Evolutionary conservation across 2,797 vertebrate species (phyloP), one percentile per base, ranked within the genome.

Genomic region (Eulemur albifrons): DNA sequence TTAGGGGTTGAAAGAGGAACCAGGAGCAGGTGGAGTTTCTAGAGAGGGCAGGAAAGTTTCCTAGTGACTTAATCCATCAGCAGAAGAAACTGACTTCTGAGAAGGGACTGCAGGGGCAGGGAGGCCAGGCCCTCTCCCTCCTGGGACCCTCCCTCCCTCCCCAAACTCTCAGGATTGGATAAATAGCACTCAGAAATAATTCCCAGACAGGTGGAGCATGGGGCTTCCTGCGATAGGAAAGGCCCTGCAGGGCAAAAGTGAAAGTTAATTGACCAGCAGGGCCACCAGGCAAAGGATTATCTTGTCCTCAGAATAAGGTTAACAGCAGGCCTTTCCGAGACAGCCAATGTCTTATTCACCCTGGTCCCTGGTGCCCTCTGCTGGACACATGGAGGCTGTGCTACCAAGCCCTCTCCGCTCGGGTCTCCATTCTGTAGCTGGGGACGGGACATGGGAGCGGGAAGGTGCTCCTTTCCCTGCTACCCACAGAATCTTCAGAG

Each of bases 301-400:
- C 76, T 50, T 85, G 82, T 77, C 54, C 86, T 95, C 70, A 72
- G 73, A 75, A 43, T 20, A 35, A 69, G 52, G 69, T 61, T 69
- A 77, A 82, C 0, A 2, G 15, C 7, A 11, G 12, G 52, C n/a
- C 32, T 72, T 93, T 77, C 70, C 4, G 4, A 85, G 52, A 75
- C 75, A 11, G 32, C 1, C 1, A 0, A 35, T 12, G 3, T 15
- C 27, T 87, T n/a, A 61, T 15, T 92, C 89, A 96, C 2, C 59
- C 63, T 75, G 92, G 95, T 90, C 79, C 95, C 63, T 96, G 94
- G 93, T 69, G 96, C 98, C 97, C 97, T 96, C 98, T 98, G 96
- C 97, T 97, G 98, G 97, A 93, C 87, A 61, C 2, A 45, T 0
- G 1, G 84, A 72, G 81, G 89, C 65, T 90, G 18, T 93, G 93